phyloP scores from a whole-genome alignment of 2,888 invertebrate genomes.

The Adelognathus sp. region DNA sequence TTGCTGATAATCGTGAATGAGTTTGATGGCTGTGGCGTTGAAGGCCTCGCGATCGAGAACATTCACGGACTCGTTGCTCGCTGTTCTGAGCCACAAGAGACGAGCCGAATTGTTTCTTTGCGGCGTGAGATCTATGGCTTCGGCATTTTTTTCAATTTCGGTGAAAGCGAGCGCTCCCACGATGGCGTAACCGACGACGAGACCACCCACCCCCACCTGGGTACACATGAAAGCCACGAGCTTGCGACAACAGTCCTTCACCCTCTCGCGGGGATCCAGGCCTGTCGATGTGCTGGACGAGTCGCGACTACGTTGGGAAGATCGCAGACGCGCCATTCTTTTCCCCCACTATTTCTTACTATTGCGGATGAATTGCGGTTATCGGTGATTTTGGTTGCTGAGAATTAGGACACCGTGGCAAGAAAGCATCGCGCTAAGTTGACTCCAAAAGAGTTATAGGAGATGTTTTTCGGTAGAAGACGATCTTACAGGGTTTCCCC shows the following conservation, averaged over 20 bases:
- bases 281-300: conserved; percentile 87
- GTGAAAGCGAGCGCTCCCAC: conserved; percentile 92
- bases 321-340: conserved; percentile 81
- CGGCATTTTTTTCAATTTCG: conserved; percentile 87
- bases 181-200: conserved; percentile 93
- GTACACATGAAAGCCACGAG: conserved; percentile 96
- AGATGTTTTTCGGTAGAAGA: no score
- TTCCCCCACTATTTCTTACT: neutral
- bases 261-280: conserved; percentile 87
- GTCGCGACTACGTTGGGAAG: conserved; percentile 84
- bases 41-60: conserved; percentile 87
- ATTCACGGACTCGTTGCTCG: conserved; percentile 83
- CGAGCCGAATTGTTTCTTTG: conserved; percentile 84
- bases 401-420: no score
- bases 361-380: no score
- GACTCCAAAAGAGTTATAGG: no score
- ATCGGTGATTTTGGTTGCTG: no score
- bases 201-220: conserved; percentile 92
- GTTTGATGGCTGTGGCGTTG: conserved; percentile 83
- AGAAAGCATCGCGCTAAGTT: no score
- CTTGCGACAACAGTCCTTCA: conserved; percentile 93
- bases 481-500: no score
- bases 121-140: conserved; percentile 78
- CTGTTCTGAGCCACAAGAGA: conserved; percentile 87
- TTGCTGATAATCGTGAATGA: conserved; percentile 85